A percentile compares a stretch with the other conserved stretches of the same genome.
phyloP scores from a whole-genome alignment of 2,888 invertebrate genomes.

The Parapristionchus giblindavisi region DNA sequence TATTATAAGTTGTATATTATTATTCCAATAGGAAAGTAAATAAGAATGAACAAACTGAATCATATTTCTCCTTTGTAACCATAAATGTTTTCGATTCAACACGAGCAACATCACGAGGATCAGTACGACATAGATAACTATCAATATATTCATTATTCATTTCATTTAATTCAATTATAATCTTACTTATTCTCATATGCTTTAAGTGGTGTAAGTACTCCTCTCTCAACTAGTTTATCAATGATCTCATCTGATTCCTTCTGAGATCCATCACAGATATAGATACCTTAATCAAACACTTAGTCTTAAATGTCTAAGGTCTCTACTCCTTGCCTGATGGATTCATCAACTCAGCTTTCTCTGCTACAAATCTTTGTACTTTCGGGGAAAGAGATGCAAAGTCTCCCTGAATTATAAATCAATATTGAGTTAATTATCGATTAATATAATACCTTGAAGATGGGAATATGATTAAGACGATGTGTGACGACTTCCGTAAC shows the following conservation, averaged over 20 bases:
- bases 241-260: constrained; percentile 67
- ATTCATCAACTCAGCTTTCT: constrained; percentile 66
- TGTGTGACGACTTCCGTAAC: constrained; percentile 70
- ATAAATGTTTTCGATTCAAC: constrained; percentile 95
- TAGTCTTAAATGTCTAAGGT: not conserved
- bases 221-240: constrained; percentile 56
- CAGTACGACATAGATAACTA: constrained; percentile 89
- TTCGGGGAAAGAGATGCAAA: constrained; percentile 68
- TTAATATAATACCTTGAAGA: constrained; percentile 63
- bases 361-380: constrained; percentile 70
- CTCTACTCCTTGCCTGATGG: constrained; percentile 51
- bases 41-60: constrained; percentile 69
- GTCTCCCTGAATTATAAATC: constrained; percentile 63
- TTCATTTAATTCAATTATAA: too few species aligned
- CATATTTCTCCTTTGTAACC: constrained; percentile 81
- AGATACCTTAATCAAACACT: constrained; percentile 46
- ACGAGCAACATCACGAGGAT: constrained; percentile 94
- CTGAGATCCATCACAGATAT: constrained; percentile 62
- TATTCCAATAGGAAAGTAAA: too few species aligned
- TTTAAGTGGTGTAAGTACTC: constrained; percentile 51
- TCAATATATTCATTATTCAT: too few species aligned
- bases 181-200: constrained; percentile 54
- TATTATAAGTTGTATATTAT: too few species aligned
- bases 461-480: constrained; percentile 70
- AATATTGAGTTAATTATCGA: not conserved